Conservation (phyloP, 2,888 invertebrate genomes). For the Hartigia nigra region DNA sequence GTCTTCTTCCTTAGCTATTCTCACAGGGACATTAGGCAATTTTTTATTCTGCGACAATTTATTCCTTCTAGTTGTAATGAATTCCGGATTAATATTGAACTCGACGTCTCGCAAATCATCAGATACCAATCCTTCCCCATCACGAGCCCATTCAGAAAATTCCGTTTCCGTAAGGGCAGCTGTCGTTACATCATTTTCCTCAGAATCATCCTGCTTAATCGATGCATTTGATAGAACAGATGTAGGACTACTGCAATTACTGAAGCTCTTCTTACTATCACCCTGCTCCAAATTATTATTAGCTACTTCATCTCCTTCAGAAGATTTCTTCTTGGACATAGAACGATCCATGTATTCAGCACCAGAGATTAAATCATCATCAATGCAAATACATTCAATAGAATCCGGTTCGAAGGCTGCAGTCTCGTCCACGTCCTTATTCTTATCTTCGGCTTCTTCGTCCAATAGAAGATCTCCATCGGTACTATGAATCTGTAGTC, state of each 20-base stretch:
- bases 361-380: constrained; percentile 7
- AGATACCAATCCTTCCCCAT: constrained; percentile 75
- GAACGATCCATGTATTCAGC: constrained; percentile 64
- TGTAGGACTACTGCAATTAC: constrained; percentile 69
- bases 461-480: constrained; percentile 74
- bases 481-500: constrained; percentile 79
- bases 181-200: constrained; percentile 75
- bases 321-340: constrained; percentile 54
- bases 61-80: constrained; percentile 51
- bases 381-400: constrained; percentile 47
- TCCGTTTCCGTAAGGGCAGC: constrained; percentile 86
- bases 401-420: constrained; percentile 60
- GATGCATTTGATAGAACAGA: constrained; percentile 65
- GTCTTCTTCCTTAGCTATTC: constrained; percentile 59
- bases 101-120: constrained; percentile 80
- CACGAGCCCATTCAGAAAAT: constrained; percentile 89
- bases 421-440: constrained; percentile 32
- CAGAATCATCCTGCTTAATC: constrained; percentile 70
- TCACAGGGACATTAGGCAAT: constrained; percentile 28
- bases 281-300: constrained; percentile 52
- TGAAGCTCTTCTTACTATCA: constrained; percentile 51
- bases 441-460: constrained; percentile 43
- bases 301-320: constrained; percentile 47
- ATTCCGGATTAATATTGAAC: constrained; percentile 70
- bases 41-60: constrained; percentile 23